Conservation (phyloP, 1,140 invertebrate species). For the Sminthurinus signatus region DNA sequence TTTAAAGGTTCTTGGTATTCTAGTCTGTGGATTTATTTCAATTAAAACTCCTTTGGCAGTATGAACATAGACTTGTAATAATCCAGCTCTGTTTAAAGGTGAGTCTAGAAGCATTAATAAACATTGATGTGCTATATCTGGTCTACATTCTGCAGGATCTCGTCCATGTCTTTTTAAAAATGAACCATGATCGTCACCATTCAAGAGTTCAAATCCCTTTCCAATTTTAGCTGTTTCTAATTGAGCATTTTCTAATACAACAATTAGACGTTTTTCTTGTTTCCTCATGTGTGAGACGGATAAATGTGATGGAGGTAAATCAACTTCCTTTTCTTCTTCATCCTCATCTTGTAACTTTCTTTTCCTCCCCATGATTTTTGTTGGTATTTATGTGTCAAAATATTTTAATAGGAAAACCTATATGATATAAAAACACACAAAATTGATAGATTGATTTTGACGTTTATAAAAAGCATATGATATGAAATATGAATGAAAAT, state of each 20-base stretch:
- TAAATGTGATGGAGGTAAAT: slow-evolving; percentile 58
- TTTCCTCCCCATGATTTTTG: slow-evolving; percentile 54
- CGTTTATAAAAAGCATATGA: too few relatives aligned
- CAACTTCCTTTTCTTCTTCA: slow-evolving; percentile 55
- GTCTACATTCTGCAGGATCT: slow-evolving; percentile 74
- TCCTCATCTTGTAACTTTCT: slow-evolving; percentile 48
- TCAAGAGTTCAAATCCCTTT: slow-evolving; percentile 81
- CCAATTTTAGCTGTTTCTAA: slow-evolving; percentile 90
- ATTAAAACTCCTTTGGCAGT: slow-evolving; percentile 96
- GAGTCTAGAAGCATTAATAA: slow-evolving; percentile 94
- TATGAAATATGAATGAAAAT: too few relatives aligned
- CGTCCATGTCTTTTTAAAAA: slow-evolving; percentile 78
- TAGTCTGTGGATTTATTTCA: slow-evolving; percentile 96
- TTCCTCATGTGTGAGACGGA: slow-evolving; percentile 61
- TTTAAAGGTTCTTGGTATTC: slow-evolving; percentile 96
- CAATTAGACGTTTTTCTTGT: slow-evolving; percentile 82
- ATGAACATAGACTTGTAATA: slow-evolving; percentile 84
- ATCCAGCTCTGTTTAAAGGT: slow-evolving; percentile 83
- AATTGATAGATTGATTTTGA: too few relatives aligned
- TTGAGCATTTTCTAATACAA: slow-evolving; percentile 89
- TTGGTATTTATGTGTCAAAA: too few relatives aligned
- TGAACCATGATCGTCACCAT: slow-evolving; percentile 84
- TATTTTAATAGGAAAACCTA: too few relatives aligned
- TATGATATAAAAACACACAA: too few relatives aligned
- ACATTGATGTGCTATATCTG: slow-evolving; percentile 94